These are phyloP conservation scores for Percopsis omiscomaycus DNA, from an alignment of 2,797 vertebrate genomes.

Conservation along the genomic window DNA sequence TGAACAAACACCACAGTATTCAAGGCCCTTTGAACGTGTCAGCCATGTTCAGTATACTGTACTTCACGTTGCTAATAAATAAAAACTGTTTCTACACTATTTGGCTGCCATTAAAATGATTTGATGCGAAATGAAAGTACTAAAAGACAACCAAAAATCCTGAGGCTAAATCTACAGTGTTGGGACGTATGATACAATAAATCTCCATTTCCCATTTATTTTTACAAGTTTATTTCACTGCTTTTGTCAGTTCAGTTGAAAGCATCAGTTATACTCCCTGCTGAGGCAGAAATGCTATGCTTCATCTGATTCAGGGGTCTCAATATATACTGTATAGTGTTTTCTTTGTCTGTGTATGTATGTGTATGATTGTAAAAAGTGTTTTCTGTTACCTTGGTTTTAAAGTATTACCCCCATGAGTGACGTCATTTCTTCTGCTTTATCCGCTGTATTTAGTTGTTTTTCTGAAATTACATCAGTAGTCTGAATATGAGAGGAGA, in stretches of 20 bases:
- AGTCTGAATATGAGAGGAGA: not conserved
- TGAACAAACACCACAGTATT: constrained; percentile 9
- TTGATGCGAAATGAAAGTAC: too few species aligned
- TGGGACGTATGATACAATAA: too few species aligned
- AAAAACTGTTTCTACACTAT: too few species aligned
- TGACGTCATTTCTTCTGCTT: constrained; percentile 24
- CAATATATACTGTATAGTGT: not conserved
- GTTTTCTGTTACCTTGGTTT: constrained; percentile 71
- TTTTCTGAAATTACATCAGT: constrained; percentile 13
- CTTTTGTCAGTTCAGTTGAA: too few species aligned
- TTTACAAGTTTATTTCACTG: too few species aligned
- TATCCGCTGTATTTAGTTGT: constrained; percentile 31
- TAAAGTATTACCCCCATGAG: constrained; percentile 37
- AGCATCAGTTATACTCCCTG: not conserved
- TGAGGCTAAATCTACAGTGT: too few species aligned
- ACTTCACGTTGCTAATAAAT: too few species aligned
- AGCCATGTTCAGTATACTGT: too few species aligned
- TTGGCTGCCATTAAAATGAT: too few species aligned
- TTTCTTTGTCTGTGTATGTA: constrained; percentile 27
- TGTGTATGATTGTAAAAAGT: constrained; percentile 40
- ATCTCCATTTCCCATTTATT: too few species aligned
- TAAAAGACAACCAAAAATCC: too few species aligned
- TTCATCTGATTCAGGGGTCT: not conserved
- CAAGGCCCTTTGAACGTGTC: constrained; percentile 14
- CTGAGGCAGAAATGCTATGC: not conserved